phyloP scores from a whole-genome alignment of 1,140 invertebrate genomes.

The Drosophila ananassae region DNA sequence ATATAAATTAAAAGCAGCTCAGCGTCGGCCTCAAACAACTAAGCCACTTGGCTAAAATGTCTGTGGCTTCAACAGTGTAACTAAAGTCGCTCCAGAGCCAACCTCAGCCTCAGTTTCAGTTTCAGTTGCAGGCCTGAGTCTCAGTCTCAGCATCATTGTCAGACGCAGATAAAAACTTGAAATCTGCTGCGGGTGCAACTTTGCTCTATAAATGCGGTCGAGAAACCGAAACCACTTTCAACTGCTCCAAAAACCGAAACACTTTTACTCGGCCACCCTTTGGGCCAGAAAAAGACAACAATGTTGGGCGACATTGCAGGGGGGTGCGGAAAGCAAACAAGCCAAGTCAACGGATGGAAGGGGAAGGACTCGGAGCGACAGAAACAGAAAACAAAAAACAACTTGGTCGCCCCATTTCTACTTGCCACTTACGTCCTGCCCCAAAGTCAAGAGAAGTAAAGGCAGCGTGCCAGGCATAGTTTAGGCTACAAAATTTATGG shows the following conservation, averaged over 20 bases:
- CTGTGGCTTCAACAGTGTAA: slow-evolving; percentile 59
- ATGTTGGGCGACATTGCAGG: slow-evolving; percentile 17
- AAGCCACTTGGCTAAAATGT: slow-evolving; percentile 74
- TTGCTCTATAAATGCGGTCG: slow-evolving; percentile 59
- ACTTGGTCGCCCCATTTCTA: slow-evolving; percentile 23
- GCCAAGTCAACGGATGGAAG: slow-evolving; percentile 11
- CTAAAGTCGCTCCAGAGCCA: slow-evolving; percentile 34
- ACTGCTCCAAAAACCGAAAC: slow-evolving; percentile 54
- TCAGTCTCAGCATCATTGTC: slow-evolving; percentile 41
- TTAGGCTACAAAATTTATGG: slow-evolving; percentile 75
- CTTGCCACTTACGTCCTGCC: slow-evolving; percentile 2
- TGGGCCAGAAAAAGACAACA: slow-evolving; percentile 35
- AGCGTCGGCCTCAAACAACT: slow-evolving; percentile 51
- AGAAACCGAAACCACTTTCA: slow-evolving; percentile 55
- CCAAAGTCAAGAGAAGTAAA: slow-evolving; percentile 25
- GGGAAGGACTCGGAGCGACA: background rate
- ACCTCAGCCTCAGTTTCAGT: slow-evolving; percentile 11
- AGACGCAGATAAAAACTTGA: slow-evolving; percentile 70
- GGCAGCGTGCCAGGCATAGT: slow-evolving; percentile 66
- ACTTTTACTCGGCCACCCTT: slow-evolving; percentile 46
- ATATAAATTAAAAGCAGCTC: slow-evolving; percentile 81
- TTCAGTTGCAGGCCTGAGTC: slow-evolving; percentile 1
- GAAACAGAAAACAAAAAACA: slow-evolving; percentile 30
- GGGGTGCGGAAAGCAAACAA: slow-evolving; percentile 25
- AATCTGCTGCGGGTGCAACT: slow-evolving; percentile 76